Percentiles rank a stretch among this genome's conserved stretches.
Conservation (phyloP, 1,140 invertebrate species). For the Drosophila arizonae region DNA sequence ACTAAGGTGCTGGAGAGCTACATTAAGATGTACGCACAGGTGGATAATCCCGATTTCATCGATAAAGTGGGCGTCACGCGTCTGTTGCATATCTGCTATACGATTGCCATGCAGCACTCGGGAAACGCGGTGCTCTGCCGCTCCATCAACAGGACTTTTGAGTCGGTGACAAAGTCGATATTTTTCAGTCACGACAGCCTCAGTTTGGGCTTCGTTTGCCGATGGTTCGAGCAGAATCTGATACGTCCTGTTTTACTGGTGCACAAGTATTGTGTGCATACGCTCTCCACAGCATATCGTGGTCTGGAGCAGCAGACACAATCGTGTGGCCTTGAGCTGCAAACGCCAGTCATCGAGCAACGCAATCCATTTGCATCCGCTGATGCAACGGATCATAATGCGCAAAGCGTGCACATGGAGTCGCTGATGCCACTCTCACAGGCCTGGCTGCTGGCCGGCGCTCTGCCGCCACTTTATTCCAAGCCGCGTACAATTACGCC, state of each 20-base stretch:
- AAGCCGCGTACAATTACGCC: constrained; percentile 83
- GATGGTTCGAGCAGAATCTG: constrained; percentile 91
- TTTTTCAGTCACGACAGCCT: constrained; percentile 90
- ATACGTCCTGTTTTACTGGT: constrained; percentile 89
- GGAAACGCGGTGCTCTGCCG: constrained; percentile 85
- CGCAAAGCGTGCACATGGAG: constrained; percentile 48
- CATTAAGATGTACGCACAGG: constrained; percentile 85
- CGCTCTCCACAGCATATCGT: constrained; percentile 89
- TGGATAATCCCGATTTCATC: constrained; percentile 79
- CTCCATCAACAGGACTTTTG: constrained; percentile 86
- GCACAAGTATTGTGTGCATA: constrained; percentile 90
- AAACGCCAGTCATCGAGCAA: constrained; percentile 89
- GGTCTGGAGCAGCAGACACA: constrained; percentile 85
- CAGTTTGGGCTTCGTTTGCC: constrained; percentile 89
- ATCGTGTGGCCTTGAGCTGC: constrained; percentile 87
- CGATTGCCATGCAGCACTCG: constrained; percentile 89
- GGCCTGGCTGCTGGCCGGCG: constrained; percentile 91
- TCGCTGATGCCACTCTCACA: constrained; percentile 87
- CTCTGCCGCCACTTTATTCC: constrained; percentile 88
- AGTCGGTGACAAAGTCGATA: constrained; percentile 88
- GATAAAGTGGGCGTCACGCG: constrained; percentile 85
- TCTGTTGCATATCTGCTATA: constrained; percentile 88
- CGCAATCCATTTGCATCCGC: constrained; percentile 82
- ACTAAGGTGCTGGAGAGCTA: constrained; percentile 86
- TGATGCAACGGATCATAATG: constrained; percentile 55